These are phyloP conservation scores for Abscondita cerata DNA, from an alignment of 2,888 invertebrate species.

Conservation along the genomic window DNA sequence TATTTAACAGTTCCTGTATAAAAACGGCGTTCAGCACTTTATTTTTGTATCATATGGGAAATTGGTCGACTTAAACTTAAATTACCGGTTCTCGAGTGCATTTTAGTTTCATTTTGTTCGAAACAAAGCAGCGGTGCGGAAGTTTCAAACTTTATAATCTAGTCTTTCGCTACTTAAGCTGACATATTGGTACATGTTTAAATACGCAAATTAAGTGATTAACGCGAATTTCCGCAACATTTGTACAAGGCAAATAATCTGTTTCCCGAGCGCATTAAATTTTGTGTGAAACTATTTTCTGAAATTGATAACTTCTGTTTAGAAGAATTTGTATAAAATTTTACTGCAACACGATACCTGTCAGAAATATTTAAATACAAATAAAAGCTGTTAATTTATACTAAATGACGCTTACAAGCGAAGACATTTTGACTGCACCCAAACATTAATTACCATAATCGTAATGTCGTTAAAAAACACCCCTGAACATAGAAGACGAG, in stretches of 20 bases:
- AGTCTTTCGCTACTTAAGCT: constrained; percentile 5
- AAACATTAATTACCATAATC: constrained; percentile 8
- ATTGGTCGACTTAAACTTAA: constrained; percentile 1
- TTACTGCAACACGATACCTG: too few relatives aligned
- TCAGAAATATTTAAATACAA: constrained; percentile 20
- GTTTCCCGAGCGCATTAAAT: too few relatives aligned
- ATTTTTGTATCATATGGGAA: constrained; percentile 18
- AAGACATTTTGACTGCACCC: constrained; percentile 6
- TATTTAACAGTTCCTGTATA: constrained; percentile 4
- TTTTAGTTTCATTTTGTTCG: constrained; percentile 13
- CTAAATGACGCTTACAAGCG: constrained; percentile 5
- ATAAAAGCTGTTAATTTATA: constrained; percentile 27
- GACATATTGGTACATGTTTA: constrained; percentile 4
- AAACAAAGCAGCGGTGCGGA: constrained; percentile 1
- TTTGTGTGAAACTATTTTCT: too few relatives aligned
- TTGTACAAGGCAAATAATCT: too few relatives aligned
- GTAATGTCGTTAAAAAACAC: not conserved
- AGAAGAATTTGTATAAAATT: too few relatives aligned
- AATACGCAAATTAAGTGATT: not conserved
- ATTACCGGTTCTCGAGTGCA: too few relatives aligned
- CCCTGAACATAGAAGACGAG: too few relatives aligned
- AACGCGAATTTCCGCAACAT: constrained; percentile 5
- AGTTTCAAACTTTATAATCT: constrained; percentile 8
- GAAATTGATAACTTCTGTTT: too few relatives aligned
- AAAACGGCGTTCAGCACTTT: constrained; percentile 5